Evolutionary conservation across 2,888 invertebrate genomes (phyloP).

Genomic region (Galerucella calmariensis): DNA sequence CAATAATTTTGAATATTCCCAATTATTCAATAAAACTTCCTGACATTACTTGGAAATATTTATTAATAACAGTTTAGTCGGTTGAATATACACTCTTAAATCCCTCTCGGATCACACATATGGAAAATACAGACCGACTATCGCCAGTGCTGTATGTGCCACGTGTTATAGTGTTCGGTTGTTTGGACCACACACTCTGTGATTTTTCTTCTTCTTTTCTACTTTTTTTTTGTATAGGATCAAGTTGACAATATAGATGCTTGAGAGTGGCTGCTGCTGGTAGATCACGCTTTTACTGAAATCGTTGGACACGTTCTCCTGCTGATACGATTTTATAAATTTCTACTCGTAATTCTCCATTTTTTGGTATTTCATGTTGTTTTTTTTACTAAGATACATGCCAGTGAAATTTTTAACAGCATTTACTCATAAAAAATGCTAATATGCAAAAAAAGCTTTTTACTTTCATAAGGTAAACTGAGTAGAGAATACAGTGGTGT

Average conservation of each 20-base stretch:
- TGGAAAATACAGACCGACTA: constrained; percentile 28
- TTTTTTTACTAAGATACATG: background rate
- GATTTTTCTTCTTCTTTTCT: constrained; percentile 15
- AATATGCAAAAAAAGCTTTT: too few species aligned
- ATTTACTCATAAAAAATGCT: background rate
- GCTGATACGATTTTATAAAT: constrained; percentile 28
- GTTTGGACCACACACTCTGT: constrained; percentile 49
- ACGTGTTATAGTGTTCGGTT: constrained; percentile 47
- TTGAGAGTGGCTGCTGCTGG: constrained; percentile 23
- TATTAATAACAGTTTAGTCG: background rate
- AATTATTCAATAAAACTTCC: too few species aligned
- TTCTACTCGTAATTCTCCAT: constrained; percentile 14
- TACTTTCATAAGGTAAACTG: too few species aligned
- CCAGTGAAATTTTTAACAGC: background rate
- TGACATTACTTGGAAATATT: background rate
- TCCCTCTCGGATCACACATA: constrained; percentile 15
- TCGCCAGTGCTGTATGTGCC: constrained; percentile 43
- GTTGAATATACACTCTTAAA: background rate
- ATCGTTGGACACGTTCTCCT: constrained; percentile 35
- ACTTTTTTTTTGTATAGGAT: constrained; percentile 23
- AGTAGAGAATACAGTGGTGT: too few species aligned
- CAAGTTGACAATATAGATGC: constrained; percentile 33
- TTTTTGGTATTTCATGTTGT: background rate
- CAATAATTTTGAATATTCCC: too few species aligned
- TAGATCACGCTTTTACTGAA: constrained; percentile 27